A percentile compares a stretch with the other conserved stretches of the same genome.
phyloP scores from a whole-genome alignment of 2,888 invertebrate genomes.

The Andricus curvator region DNA sequence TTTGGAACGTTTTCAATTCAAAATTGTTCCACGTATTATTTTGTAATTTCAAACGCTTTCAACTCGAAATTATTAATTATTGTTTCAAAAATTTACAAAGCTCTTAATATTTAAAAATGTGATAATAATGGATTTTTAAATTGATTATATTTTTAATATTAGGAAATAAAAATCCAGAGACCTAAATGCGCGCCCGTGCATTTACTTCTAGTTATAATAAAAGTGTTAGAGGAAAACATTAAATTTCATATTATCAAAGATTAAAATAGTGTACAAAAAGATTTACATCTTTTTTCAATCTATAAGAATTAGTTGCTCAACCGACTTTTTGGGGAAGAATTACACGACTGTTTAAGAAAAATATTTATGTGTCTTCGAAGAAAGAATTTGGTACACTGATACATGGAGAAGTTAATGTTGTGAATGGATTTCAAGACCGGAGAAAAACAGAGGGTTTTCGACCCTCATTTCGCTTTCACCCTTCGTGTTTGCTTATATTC shows the following conservation, averaged over 20 bases:
- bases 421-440: slow-evolving; percentile 3
- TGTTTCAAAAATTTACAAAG: too few relatives aligned
- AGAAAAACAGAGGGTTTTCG: not conserved
- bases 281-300: not conserved
- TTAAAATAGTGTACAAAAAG: not conserved
- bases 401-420: slow-evolving; percentile 12
- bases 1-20: too few relatives aligned
- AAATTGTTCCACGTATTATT: too few relatives aligned
- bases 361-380: slow-evolving; percentile 2
- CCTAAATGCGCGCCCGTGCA: too few relatives aligned
- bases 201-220: too few relatives aligned
- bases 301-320: not conserved
- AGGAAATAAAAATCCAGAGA: too few relatives aligned
- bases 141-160: too few relatives aligned
- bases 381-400: not conserved
- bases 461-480: not conserved
- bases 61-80: too few relatives aligned
- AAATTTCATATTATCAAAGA: too few relatives aligned
- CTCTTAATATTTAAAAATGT: too few relatives aligned
- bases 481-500: not conserved
- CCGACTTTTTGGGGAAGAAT: not conserved
- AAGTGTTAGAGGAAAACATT: not conserved
- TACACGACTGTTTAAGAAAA: not conserved
- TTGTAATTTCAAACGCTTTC: too few relatives aligned
- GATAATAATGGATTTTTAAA: too few relatives aligned